Evolutionary conservation across 23 tunicate genomes (phyloP).

Genomic region (Clavelina lepadiformis): DNA sequence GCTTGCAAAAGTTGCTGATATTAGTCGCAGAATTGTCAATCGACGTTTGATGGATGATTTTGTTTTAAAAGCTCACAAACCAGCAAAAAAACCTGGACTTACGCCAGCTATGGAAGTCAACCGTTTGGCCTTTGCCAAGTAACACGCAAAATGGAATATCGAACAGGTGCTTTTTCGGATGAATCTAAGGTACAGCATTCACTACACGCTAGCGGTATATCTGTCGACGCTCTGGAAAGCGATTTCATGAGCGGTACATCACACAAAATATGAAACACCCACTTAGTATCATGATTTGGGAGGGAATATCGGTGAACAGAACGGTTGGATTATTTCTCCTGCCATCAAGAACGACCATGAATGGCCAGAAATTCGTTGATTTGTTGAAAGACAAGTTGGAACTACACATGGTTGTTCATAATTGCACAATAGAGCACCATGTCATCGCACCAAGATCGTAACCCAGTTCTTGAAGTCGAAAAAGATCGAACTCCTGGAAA

Average conservation of each 20-base stretch:
- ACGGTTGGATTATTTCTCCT: no score
- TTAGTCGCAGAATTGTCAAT: conserved; percentile 18
- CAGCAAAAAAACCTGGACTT: conserved; percentile 26
- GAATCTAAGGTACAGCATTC: conserved; percentile 16
- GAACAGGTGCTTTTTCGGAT: conserved; percentile 24
- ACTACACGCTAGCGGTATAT: conserved; percentile 17
- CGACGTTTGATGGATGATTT: conserved; percentile 13
- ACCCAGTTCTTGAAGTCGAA: no score
- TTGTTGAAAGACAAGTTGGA: no score
- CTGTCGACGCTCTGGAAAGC: conserved; percentile 14
- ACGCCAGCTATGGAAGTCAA: conserved; percentile 24
- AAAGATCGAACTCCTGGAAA: no score
- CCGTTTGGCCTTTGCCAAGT: conserved; percentile 18
- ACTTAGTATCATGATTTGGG: no score
- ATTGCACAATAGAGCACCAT: no score
- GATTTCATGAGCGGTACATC: conserved; percentile 8
- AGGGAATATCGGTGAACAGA: no score
- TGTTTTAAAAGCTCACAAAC: conserved; percentile 15
- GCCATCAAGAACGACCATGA: no score
- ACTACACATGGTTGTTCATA: no score
- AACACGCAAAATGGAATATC: conserved; percentile 12
- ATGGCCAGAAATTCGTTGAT: no score
- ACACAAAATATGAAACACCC: conserved; percentile 16
- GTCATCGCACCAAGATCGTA: no score
- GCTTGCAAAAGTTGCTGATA: no score